A percentile compares a stretch with the other conserved stretches of the same genome.
These are phyloP conservation scores for Tanypteryx hageni DNA, from an alignment of 2,888 invertebrate species.

Conservation along the genomic window DNA sequence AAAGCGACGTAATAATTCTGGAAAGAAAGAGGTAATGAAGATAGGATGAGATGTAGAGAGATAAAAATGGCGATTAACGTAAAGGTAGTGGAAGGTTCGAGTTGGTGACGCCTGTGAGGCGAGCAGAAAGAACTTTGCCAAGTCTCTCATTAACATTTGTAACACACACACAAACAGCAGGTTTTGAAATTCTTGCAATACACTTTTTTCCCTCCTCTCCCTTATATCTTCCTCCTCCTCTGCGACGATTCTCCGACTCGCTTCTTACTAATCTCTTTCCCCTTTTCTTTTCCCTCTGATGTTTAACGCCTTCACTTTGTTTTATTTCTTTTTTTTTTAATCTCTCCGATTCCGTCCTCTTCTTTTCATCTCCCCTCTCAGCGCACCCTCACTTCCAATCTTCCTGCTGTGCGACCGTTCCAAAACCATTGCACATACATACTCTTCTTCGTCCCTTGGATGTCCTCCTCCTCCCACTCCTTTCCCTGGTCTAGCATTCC, in stretches of 20 bases:
- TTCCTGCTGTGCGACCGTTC: no score
- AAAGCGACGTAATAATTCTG: no score
- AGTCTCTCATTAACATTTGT: background rate
- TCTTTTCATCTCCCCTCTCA: background rate
- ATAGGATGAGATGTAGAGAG: background rate
- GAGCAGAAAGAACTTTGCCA: background rate
- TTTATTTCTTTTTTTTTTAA: conserved; percentile 19
- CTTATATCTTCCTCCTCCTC: background rate
- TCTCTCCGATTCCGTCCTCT: background rate
- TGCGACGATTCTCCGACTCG: background rate
- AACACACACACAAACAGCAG: background rate
- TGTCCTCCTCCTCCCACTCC: background rate
- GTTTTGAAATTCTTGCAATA: background rate
- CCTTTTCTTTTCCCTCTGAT: background rate
- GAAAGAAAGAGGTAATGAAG: background rate
- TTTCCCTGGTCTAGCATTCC: background rate
- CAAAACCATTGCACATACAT: no score
- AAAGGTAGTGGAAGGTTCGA: background rate
- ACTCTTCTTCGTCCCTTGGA: background rate
- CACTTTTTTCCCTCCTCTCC: background rate
- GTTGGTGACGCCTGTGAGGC: background rate
- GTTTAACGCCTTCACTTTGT: background rate
- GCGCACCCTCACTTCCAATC: no score
- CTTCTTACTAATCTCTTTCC: background rate
- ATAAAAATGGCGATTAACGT: background rate